Evolutionary conservation across 1,140 invertebrate species (phyloP).

Genomic region (Proales similis): DNA sequence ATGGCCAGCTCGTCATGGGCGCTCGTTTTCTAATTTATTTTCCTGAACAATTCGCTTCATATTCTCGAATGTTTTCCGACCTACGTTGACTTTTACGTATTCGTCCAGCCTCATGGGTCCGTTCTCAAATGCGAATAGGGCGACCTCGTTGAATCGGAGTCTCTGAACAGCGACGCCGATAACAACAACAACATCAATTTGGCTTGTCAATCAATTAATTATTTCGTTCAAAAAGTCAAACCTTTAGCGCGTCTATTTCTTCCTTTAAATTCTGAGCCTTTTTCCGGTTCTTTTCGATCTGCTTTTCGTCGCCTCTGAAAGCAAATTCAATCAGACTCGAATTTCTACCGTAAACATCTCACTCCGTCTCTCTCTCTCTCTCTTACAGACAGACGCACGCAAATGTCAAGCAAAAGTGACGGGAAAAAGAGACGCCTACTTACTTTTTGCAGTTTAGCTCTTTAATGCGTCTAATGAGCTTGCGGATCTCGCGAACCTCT

Average conservation of each 20-base stretch:
- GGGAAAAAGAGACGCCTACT: no score
- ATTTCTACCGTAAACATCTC: neutral
- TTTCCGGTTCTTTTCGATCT: slow-evolving; percentile 34
- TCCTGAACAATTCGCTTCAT: neutral
- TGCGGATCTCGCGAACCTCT: neutral
- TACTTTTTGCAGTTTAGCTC: slow-evolving; percentile 18
- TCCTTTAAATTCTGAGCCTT: slow-evolving; percentile 26
- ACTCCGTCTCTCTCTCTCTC: neutral
- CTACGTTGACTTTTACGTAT: slow-evolving; percentile 21
- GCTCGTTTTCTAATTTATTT: slow-evolving; percentile 3
- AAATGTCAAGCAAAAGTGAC: no score
- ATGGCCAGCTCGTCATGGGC: slow-evolving; percentile 5
- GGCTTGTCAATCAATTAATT: no score
- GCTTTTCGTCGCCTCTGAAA: slow-evolving; percentile 22
- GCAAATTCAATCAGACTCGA: no score
- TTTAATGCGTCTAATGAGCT: slow-evolving; percentile 26
- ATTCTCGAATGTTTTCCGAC: neutral
- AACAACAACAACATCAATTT: neutral
- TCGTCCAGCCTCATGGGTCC: neutral
- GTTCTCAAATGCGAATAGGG: slow-evolving; percentile 30
- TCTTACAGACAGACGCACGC: no score
- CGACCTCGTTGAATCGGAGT: slow-evolving; percentile 31
- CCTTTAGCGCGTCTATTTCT: slow-evolving; percentile 17
- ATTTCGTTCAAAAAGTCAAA: no score
- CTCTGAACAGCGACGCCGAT: neutral